Evolutionary conservation across 2,113 vertebrate species (phyloP).

Genomic region (Notothenia rossii): DNA sequence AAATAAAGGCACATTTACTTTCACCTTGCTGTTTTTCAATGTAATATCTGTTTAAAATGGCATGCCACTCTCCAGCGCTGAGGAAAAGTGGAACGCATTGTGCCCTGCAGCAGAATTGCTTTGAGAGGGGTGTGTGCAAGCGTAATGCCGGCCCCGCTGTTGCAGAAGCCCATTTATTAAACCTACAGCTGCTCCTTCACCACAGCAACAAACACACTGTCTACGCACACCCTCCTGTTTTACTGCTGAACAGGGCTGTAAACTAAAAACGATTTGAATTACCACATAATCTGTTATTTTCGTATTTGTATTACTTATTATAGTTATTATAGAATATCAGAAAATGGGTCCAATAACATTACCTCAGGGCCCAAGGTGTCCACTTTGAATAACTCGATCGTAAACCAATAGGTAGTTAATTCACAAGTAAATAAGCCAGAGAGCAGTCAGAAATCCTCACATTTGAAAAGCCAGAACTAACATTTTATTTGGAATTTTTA

Average conservation of each 20-base stretch:
- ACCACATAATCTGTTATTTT: background rate
- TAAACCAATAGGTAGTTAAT: background rate
- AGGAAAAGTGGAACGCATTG: conserved; percentile 78
- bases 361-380: background rate
- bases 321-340: background rate
- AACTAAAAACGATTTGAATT: background rate
- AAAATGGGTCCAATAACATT: background rate
- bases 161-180: conserved; percentile 76
- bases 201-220: conserved; percentile 47
- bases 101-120: conserved; percentile 77
- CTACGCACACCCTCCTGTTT: conserved; percentile 25
- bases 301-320: background rate
- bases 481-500: background rate
- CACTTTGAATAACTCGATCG: background rate
- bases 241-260: background rate
- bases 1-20: conserved; percentile 45
- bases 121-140: conserved; percentile 65
- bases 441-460: background rate
- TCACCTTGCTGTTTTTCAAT: conserved; percentile 68
- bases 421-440: background rate
- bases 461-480: background rate
- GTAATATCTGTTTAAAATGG: conserved; percentile 71
- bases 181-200: conserved; percentile 65
- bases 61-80: conserved; percentile 71
- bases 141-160: conserved; percentile 51